Conservation (phyloP, 2,888 invertebrate genomes). For the Bembecia ichneumoniformis region DNA sequence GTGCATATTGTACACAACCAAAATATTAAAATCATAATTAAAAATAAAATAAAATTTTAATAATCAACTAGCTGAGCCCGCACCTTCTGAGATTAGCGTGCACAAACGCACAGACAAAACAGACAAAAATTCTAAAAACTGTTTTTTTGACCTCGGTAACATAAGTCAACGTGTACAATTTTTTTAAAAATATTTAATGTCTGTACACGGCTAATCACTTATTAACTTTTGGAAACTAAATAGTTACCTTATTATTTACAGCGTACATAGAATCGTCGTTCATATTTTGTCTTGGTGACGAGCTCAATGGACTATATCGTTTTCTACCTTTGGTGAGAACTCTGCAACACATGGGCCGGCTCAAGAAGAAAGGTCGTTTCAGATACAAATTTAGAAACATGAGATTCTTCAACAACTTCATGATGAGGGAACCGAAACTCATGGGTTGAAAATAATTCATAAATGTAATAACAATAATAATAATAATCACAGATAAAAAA, state of each 20-base stretch:
- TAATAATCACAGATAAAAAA: neutral
- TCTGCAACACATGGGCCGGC: conserved; percentile 53
- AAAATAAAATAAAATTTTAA: too few relatives aligned
- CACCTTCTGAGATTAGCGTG: too few relatives aligned
- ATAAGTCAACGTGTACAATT: too few relatives aligned
- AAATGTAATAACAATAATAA: neutral
- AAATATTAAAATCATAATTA: too few relatives aligned
- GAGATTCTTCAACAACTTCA: conserved; percentile 34
- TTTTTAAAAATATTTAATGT: too few relatives aligned
- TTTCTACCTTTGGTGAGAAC: conserved; percentile 49
- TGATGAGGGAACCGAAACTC: conserved; percentile 27
- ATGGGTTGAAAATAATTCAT: conserved; percentile 29
- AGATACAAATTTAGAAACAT: conserved; percentile 34
- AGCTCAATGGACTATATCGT: conserved; percentile 34
- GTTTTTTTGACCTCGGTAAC: too few relatives aligned
- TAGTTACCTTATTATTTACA: conserved; percentile 15
- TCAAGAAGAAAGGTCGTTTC: conserved; percentile 39
- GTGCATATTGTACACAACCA: too few relatives aligned
- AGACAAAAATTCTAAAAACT: too few relatives aligned
- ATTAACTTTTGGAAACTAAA: too few relatives aligned
- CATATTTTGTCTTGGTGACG: conserved; percentile 49
- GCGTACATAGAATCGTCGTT: conserved; percentile 48
- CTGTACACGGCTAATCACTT: too few relatives aligned
- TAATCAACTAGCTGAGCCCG: too few relatives aligned
- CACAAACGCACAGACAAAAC: too few relatives aligned